Evolutionary conservation across 2,113 vertebrate species (phyloP), one percentile per base, ranked within the genome.

Genomic region (Chauna torquata): DNA sequence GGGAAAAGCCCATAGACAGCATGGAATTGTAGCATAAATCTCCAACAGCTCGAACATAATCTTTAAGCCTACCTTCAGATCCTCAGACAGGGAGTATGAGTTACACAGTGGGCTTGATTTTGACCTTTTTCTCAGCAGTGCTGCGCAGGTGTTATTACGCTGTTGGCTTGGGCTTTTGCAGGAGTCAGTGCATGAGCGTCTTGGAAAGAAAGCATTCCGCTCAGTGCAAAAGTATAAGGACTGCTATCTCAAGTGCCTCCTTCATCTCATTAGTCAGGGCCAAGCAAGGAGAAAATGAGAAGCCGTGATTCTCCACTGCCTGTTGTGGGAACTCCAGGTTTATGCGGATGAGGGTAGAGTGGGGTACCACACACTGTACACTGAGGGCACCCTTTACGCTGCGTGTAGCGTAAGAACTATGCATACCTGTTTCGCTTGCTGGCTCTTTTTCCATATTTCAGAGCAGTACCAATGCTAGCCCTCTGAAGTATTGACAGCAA

Each of bases 11-110:
- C 87, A 95, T n/a, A 90, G 85, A 64, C 81, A 91, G 86, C 90
- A 59, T 89, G 92, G 90, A 96, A 88, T 91, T 84, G 23, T 52
- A 59, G 44, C 42, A 54, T 93, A 95, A 96, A 96, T 95, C 93
- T 96, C 52, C 19, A 81, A 76, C 87, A 94, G 40, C 83, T 91
- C 71, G 89, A 90, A 95, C 64, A 83, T 94, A 92, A 93, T 94
- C 72, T 76, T 78, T 93, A 92, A 84, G 65, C n/a, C 55, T 96
- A 55, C 88, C 59, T 79, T 90, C 62, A 70, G 79, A 78, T 93
- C 64, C 55, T 92, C 36, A 84, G 45, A 42, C 57, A 34, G n/a
- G 61, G 64, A 92, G 61, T 52, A 32, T 44, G 70, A 94, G 68
- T 74, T 83, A 76, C 82, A 77, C 44, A 30, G 58, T 24, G 81